Evolutionary conservation across 2,113 vertebrate genomes (phyloP), one percentile per base, ranked within the genome.

Genomic region (Pao palembangensis): DNA sequence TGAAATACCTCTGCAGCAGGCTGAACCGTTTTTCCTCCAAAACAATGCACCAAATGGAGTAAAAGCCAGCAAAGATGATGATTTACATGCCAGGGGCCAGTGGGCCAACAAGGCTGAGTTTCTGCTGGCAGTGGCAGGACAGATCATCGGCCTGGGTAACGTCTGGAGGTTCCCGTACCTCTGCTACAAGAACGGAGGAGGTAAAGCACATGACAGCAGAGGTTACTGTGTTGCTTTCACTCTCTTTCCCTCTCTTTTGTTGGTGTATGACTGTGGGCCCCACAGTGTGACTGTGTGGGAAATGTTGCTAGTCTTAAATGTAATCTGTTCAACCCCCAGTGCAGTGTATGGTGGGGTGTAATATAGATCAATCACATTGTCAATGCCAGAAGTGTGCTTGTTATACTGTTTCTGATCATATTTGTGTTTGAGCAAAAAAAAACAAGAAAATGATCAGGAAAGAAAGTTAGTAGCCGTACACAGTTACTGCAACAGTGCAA

Each of bases 121-220:
- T 65, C 83, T 91, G n/a, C 62, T 91, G 65, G 88, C 89, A 0
- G 89, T 90, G 31, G 89, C 89, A 0, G 89, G 89, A 4, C 89
- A 91, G 79, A 90, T 91, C 64, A 88, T 91, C 6, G 89, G 89
- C 7, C 67, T 91, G 55, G 89, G 89, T 13, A 91, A 91, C 48
- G 87, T 91, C 8, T 91, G 89, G 87, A 83, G 87, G 67, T 91
- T 91, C 61, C 89, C 89, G 0, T 90, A 91, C 58, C 87, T 91
- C 60, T 91, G 89, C 82, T 91, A 91, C 87, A 91, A 88, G 77
- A 91, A 91, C 3, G 89, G 88, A 67, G 88, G 89, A 85, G 89
- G 89, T 90, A 73, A 67, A 75, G 25, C 14, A 12, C 17, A 4
- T 13, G 17, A 12, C 3, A 43, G 25, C 18, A 12, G 23, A 20